Conservation (phyloP, 2,113 vertebrate genomes). For the Gnathonemus echidnorhynchus region DNA sequence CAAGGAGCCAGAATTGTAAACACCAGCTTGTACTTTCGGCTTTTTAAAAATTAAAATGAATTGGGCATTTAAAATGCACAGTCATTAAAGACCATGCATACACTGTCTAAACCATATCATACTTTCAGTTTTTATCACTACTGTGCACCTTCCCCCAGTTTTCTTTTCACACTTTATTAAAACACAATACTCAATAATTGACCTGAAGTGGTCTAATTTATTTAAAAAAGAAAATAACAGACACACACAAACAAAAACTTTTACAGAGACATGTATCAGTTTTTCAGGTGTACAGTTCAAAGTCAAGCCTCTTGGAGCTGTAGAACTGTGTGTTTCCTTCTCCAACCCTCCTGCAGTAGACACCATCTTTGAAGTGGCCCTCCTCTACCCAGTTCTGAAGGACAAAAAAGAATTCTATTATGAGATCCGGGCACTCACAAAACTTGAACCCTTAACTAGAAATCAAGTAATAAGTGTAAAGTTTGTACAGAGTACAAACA, state of each 20-base stretch:
- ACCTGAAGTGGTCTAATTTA: background rate
- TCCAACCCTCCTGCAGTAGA: constrained; percentile 76
- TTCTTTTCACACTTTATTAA: background rate
- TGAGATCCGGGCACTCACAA: background rate
- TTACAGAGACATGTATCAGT: background rate
- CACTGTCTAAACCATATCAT: background rate
- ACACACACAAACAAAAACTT: background rate
- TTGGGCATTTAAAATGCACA: background rate
- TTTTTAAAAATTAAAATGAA: background rate
- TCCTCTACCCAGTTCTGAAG: constrained; percentile 79
- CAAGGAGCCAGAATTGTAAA: background rate
- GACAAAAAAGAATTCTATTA: constrained; percentile 25
- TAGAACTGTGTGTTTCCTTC: constrained; percentile 74
- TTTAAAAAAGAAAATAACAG: background rate
- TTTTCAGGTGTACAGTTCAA: constrained; percentile 73
- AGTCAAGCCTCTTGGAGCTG: constrained; percentile 80
- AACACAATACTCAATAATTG: background rate
- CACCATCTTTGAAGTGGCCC: constrained; percentile 77
- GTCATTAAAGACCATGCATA: background rate
- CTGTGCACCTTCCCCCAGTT: background rate
- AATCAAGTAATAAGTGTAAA: background rate
- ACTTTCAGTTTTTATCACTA: background rate
- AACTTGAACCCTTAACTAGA: background rate
- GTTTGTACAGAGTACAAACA: background rate
- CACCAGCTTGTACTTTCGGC: background rate